Conservation (phyloP, 2,797 vertebrate species). For the Serranus cabrilla region DNA sequence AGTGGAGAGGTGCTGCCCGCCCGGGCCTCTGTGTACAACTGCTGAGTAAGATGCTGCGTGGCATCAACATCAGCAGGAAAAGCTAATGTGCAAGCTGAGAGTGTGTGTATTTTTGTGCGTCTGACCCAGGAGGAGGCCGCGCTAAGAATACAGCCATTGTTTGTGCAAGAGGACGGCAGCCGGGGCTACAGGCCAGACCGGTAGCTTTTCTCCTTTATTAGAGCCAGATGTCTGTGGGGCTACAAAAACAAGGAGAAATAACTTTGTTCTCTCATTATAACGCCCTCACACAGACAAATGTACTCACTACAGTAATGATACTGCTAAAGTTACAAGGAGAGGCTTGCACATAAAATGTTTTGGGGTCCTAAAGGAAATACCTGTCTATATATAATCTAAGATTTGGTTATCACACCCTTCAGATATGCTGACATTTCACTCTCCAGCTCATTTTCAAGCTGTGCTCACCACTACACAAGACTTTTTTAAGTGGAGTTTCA, state of each 20-base stretch:
- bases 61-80: conserved; percentile 58
- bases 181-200: conserved; percentile 19
- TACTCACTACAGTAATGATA: conserved; percentile 12
- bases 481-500: not conserved
- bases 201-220: conserved; percentile 57
- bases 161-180: conserved; percentile 29
- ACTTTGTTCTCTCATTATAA: conserved; percentile 29
- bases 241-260: not conserved
- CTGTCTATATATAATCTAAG: not conserved
- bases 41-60: conserved; percentile 65
- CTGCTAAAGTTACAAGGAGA: conserved; percentile 12
- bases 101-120: conserved; percentile 28
- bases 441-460: conserved; percentile 8
- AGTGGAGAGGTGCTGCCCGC: conserved; percentile 15
- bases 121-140: conserved; percentile 31
- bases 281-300: conserved; percentile 5
- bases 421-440: conserved; percentile 1
- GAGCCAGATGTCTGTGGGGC: conserved; percentile 62
- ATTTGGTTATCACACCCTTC: not conserved
- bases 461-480: not conserved
- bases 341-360: conserved; percentile 2
- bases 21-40: conserved; percentile 19
- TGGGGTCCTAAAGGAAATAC: not conserved
- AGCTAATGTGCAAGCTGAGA: conserved; percentile 26
- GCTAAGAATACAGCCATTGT: conserved; percentile 68